Conservation (phyloP, 1,140 invertebrate genomes). For the Cephus cinctus region DNA sequence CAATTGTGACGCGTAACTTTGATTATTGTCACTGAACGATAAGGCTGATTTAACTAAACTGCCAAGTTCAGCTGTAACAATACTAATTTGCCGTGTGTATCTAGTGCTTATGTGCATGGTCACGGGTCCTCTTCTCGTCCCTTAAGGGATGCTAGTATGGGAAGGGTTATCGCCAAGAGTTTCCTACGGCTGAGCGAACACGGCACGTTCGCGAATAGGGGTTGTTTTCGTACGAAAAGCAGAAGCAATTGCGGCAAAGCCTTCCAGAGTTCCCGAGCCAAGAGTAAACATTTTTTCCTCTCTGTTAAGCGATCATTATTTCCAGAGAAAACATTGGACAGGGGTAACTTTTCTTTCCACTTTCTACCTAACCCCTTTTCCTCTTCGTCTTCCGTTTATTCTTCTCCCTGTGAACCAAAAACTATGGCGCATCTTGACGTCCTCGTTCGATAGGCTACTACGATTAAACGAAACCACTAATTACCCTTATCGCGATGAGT, state of each 20-base stretch:
- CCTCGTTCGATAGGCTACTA: too few relatives aligned
- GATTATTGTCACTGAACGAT: too few relatives aligned
- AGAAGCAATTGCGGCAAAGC: constrained; percentile 11
- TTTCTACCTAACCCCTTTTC: too few relatives aligned
- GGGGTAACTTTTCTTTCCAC: too few relatives aligned
- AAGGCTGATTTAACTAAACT: too few relatives aligned
- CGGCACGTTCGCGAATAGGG: neutral
- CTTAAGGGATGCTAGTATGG: constrained; percentile 4
- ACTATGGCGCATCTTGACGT: too few relatives aligned
- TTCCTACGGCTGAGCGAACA: constrained; percentile 8
- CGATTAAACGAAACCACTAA: too few relatives aligned
- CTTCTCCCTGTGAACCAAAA: too few relatives aligned
- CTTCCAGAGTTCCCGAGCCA: too few relatives aligned
- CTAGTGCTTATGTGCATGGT: too few relatives aligned
- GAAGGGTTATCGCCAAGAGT: constrained; percentile 16
- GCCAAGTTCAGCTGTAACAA: constrained; percentile 3
- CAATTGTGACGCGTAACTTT: neutral
- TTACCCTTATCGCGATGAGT: too few relatives aligned
- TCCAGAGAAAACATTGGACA: neutral
- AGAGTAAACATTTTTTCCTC: constrained; percentile 5
- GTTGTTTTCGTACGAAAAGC: constrained; percentile 4
- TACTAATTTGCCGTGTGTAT: constrained; percentile 4
- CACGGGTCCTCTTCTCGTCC: neutral
- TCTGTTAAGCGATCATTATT: neutral
- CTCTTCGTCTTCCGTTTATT: too few relatives aligned